Evolutionary conservation across 2,797 vertebrate genomes (phyloP).

Genomic region (Hozukius guyotensis): DNA sequence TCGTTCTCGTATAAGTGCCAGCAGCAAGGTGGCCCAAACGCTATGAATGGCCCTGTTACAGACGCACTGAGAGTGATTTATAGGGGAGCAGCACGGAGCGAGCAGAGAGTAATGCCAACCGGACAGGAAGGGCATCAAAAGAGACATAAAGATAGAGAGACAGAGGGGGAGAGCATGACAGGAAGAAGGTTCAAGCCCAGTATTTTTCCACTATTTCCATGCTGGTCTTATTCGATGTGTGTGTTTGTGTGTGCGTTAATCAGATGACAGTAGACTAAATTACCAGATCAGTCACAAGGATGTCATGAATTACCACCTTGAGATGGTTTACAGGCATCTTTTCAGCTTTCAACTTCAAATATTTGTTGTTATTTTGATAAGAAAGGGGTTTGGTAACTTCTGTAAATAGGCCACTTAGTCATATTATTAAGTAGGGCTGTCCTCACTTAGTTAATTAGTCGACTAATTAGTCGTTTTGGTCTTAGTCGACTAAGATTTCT

Average conservation of each 20-base stretch:
- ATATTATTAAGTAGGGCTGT: not conserved
- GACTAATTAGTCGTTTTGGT: no score
- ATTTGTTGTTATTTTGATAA: not conserved
- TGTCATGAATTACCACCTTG: not conserved
- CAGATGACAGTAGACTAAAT: conserved; percentile 2
- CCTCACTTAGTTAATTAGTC: no score
- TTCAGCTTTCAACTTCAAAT: not conserved
- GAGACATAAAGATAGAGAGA: conserved; percentile 21
- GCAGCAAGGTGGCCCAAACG: conserved; percentile 8
- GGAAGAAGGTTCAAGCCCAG: conserved; percentile 41
- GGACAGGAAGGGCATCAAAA: conserved; percentile 32
- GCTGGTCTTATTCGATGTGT: not conserved
- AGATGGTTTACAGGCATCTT: not conserved
- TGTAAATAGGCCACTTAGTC: not conserved
- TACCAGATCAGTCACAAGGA: conserved; percentile 23
- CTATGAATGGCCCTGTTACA: not conserved
- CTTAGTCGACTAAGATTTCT: no score
- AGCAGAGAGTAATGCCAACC: not conserved
- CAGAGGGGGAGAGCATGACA: not conserved
- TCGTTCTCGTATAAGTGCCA: conserved; percentile 18
- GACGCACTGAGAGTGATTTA: not conserved
- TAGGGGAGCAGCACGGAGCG: not conserved
- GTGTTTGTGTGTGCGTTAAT: not conserved
- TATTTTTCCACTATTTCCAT: conserved; percentile 45
- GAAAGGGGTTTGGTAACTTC: not conserved